phyloP scores from a whole-genome alignment of 1,140 invertebrate species.

The Drosophila melanica region DNA sequence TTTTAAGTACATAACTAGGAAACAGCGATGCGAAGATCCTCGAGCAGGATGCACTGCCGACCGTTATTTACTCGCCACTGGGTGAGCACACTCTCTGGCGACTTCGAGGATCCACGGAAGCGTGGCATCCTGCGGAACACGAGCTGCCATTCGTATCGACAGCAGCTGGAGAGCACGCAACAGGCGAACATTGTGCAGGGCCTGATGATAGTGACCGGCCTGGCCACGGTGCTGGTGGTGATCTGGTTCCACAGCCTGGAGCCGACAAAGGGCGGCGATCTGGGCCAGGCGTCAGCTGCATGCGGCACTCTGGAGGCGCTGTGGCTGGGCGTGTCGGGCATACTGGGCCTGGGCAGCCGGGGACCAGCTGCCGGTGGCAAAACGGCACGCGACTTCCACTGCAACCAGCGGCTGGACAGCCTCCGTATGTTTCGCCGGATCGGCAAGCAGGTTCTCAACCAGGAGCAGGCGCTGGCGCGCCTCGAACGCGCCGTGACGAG shows the following conservation, averaged over 20 bases:
- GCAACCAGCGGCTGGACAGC: conserved; percentile 26
- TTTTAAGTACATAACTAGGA: not conserved
- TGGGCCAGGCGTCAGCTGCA: not conserved
- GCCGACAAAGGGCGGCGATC: not conserved
- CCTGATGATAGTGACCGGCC: conserved; percentile 24
- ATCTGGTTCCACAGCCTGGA: conserved; percentile 41
- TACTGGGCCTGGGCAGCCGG: conserved; percentile 1
- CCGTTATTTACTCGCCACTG: not conserved
- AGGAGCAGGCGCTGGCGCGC: conserved; percentile 54
- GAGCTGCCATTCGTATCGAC: conserved; percentile 33
- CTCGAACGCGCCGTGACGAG: conserved; percentile 38
- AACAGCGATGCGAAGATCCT: not conserved
- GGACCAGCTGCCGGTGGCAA: not conserved
- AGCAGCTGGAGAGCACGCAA: conserved; percentile 27
- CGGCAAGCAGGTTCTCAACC: conserved; percentile 53
- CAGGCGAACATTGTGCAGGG: conserved; percentile 40
- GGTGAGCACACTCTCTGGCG: conserved; percentile 1
- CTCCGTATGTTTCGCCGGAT: conserved; percentile 43
- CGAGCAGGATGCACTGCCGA: not conserved
- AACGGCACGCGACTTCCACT: not conserved
- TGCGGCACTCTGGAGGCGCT: conserved; percentile 16
- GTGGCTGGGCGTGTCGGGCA: conserved; percentile 2
- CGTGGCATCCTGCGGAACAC: conserved; percentile 44
- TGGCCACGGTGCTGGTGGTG: conserved; percentile 19
- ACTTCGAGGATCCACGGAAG: conserved; percentile 30